Percentiles rank a stretch among this genome's conserved stretches.
Conservation (phyloP, 2,113 vertebrate species). For the Engraulis encrasicolus region DNA sequence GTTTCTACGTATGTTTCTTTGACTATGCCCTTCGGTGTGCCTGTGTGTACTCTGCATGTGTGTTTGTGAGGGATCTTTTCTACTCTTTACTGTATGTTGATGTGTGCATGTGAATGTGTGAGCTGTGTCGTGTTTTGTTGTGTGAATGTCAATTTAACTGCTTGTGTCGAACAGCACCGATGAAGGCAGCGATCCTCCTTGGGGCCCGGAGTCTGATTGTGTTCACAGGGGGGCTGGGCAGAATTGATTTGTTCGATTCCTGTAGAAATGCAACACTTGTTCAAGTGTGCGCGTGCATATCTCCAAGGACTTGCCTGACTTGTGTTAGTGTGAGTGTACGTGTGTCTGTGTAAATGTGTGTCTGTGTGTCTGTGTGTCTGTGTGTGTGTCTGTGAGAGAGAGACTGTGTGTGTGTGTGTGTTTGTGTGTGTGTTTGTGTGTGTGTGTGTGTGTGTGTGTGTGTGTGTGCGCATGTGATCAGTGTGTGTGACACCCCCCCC, state of each 20-base stretch:
- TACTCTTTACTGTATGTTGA: no score
- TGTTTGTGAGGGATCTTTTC: no score
- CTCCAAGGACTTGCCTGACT: no score
- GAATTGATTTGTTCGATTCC: neutral
- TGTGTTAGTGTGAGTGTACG: neutral
- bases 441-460: neutral
- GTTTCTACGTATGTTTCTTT: no score
- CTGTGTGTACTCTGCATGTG: neutral
- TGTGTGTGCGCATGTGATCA: neutral
- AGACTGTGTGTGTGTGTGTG: no score
- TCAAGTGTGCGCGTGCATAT: neutral
- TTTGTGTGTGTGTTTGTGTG: neutral
- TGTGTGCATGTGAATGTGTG: neutral
- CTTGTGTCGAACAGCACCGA: neutral
- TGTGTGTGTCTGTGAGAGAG: neutral
- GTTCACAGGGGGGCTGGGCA: neutral
- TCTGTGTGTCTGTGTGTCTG: neutral
- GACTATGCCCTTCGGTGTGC: no score
- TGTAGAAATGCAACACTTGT: constrained; percentile 4
- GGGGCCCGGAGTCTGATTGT: neutral
- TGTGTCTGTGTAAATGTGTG: neutral
- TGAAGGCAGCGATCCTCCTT: neutral
- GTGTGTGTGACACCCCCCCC: no score
- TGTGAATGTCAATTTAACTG: neutral
- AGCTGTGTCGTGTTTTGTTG: neutral